Evolutionary conservation across 2,113 vertebrate species (phyloP), one percentile per base, ranked within the genome.

Genomic region (Sceloporus undulatus): DNA sequence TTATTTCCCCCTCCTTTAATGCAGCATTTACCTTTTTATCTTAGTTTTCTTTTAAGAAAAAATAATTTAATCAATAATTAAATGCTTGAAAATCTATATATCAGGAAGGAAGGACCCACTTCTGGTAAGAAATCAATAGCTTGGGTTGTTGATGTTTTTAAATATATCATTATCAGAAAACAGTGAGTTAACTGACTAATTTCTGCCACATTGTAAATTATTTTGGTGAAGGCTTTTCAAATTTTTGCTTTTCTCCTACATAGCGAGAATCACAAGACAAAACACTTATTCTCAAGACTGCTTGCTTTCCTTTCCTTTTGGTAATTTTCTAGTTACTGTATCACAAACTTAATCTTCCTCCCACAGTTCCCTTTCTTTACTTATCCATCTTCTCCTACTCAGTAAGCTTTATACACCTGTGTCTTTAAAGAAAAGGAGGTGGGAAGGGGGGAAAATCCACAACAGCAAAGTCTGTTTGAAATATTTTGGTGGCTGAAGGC

Each of bases 311-410:
- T 65, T 70, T 87, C 59, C 59, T 85, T 73, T 59, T 34, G 71
- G 48, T 73, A 70, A 65, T 70, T 86, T 59, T 77, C 78, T n/a
- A 79, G 56, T 62, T 65, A 84, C 40, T 84, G 18, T 88, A 78
- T 85, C 34, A 76, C 7, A 2, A 59, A 38, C 85, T 65, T 77
- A 90, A 78, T 80, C 34, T 73, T 93, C 81, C 87, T 82, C 82
- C 79, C 59, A 91, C 85, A 89, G 71, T 29, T 59, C 19, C 9
- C 85, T 75, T 71, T 75, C 84, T 78, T 87, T 75, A 4, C 62
- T 80, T 89, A 90, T 87, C 78, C 59, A 56, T 86, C 85, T 91
- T 88, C 86, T 92, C 85, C 21, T 40, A 34, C 80, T 86, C 85
- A 86, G 52, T 13, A 86, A 90, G 92, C 34, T 52, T 84, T 65